Evolutionary conservation across 2,797 vertebrate genomes (phyloP).

Genomic region (Cichlasoma orientale): DNA sequence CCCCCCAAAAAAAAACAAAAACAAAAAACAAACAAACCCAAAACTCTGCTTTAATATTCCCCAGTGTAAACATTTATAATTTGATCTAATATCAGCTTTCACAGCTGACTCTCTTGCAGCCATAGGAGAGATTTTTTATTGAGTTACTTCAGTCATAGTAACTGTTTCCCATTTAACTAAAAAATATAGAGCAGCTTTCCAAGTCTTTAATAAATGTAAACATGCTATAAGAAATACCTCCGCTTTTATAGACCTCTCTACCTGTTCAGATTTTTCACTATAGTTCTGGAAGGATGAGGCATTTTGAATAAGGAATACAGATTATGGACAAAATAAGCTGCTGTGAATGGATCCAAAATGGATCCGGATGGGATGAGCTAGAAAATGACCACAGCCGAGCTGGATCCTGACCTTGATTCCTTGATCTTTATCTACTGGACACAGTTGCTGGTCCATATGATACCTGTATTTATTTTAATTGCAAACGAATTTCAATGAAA

Average conservation of each 20-base stretch:
- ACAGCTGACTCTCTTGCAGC: not conserved
- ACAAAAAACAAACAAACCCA: not conserved
- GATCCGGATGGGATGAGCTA: fast-evolving
- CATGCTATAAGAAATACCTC: not conserved
- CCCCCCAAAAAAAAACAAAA: no score
- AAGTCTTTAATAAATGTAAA: not conserved
- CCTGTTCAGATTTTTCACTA: no score
- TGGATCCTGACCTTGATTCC: not conserved
- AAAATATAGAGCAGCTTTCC: not conserved
- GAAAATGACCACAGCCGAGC: not conserved
- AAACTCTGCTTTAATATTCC: not conserved
- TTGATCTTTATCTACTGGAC: fast-evolving
- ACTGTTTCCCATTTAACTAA: not conserved
- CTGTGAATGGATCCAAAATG: not conserved
- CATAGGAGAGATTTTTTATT: not conserved
- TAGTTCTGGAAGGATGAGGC: no score
- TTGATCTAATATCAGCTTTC: not conserved
- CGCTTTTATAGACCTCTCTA: no score
- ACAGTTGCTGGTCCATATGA: not conserved
- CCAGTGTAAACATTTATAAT: not conserved
- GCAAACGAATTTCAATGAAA: not conserved
- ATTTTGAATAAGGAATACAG: not conserved
- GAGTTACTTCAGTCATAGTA: not conserved
- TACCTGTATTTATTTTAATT: not conserved
- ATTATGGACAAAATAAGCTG: not conserved